Evolutionary conservation across 2,797 vertebrate species (phyloP).

Genomic region (Oreortyx pictus): DNA sequence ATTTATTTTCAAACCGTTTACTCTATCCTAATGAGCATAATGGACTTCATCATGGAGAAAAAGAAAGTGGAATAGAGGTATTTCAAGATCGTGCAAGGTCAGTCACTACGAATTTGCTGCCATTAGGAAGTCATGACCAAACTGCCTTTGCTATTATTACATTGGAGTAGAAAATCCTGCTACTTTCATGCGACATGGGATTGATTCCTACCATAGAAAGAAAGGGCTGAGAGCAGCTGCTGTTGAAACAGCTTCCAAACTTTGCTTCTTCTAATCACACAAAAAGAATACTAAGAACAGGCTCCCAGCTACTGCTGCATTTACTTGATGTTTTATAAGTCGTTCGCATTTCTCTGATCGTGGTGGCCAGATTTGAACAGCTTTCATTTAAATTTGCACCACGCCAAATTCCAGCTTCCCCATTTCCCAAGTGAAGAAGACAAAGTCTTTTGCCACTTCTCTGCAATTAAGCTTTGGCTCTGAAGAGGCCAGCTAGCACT

Average conservation of each 20-base stretch:
- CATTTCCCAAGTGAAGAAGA: not conserved
- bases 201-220: not conserved
- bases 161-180: conserved; percentile 5
- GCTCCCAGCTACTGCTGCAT: not conserved
- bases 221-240: not conserved
- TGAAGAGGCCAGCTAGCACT: not conserved
- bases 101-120: not conserved
- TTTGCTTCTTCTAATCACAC: not conserved
- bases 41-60: not conserved
- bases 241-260: not conserved
- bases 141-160: not conserved
- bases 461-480: not conserved
- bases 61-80: not conserved
- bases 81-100: not conserved
- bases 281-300: not conserved
- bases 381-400: not conserved
- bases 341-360: not conserved
- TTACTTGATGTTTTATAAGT: not conserved
- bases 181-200: not conserved
- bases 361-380: not conserved
- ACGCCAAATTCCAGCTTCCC: not conserved
- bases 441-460: not conserved
- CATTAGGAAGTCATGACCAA: not conserved
- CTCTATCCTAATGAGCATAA: not conserved
- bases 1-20: not conserved